Percentiles rank a stretch among this genome's conserved stretches.
These are phyloP conservation scores for Drosophila pseudoobscura DNA, from an alignment of 1,140 invertebrate genomes.

Conservation along the genomic window DNA sequence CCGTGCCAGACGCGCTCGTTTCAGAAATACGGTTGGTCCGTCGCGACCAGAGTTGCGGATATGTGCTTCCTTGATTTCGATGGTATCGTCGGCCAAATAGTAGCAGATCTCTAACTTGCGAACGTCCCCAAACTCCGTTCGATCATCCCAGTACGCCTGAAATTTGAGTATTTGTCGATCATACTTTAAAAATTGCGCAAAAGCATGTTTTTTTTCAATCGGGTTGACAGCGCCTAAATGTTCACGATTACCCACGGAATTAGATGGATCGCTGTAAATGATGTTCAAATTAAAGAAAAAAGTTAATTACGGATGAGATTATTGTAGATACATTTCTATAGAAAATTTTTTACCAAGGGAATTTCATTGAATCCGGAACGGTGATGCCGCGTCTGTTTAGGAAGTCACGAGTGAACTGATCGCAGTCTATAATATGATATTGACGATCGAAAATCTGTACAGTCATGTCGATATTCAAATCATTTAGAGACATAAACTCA, in stretches of 20 bases:
- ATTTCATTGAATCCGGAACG: constrained; percentile 87
- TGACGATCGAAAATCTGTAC: constrained; percentile 75
- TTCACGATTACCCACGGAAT: constrained; percentile 75
- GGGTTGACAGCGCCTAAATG: constrained; percentile 16
- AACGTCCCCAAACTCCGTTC: constrained; percentile 88
- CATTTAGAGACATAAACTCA: constrained; percentile 71
- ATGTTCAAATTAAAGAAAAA: too few relatives aligned
- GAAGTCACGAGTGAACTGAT: constrained; percentile 93
- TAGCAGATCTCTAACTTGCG: constrained; percentile 89
- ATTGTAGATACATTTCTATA: too few relatives aligned
- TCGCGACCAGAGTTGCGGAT: constrained; percentile 88
- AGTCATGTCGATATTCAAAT: constrained; percentile 73
- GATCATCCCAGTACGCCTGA: constrained; percentile 95
- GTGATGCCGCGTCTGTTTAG: constrained; percentile 92
- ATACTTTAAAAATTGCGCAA: constrained; percentile 90
- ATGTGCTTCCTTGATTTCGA: constrained; percentile 92
- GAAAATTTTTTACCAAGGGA: constrained; percentile 51
- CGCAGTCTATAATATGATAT: constrained; percentile 90
- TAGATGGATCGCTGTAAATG: constrained; percentile 84
- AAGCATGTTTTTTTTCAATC: constrained; percentile 75
- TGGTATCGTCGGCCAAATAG: constrained; percentile 94
- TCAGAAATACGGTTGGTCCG: constrained; percentile 88
- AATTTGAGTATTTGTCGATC: constrained; percentile 92
- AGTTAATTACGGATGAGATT: constrained; percentile 50
- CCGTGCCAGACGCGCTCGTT: constrained; percentile 90